Percentiles rank a stretch among this genome's conserved stretches.
Evolutionary conservation across 2,797 vertebrate species (phyloP).

Genomic region (Enteromius viviparus): DNA sequence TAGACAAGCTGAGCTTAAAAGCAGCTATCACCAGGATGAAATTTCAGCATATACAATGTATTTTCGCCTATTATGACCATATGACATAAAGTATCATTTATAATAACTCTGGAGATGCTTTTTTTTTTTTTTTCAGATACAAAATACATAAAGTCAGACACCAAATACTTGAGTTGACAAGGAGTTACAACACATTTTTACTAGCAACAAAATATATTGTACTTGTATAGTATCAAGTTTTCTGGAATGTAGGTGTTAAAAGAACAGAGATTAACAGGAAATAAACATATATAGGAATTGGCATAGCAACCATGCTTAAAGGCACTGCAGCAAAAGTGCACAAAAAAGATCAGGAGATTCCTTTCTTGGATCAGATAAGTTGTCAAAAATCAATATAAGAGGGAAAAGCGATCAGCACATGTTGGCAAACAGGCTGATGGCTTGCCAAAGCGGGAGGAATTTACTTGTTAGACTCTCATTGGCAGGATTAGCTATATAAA

Average conservation of each 20-base stretch:
- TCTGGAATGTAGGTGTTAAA: not conserved
- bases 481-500: constrained; percentile 20
- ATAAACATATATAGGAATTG: not conserved
- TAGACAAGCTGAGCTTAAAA: too few relatives aligned
- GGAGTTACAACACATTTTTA: too few relatives aligned
- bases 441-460: not conserved
- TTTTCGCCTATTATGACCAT: not conserved
- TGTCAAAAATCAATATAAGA: constrained; percentile 12
- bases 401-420: not conserved
- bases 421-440: constrained; percentile 13
- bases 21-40: too few relatives aligned
- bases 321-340: not conserved
- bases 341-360: not conserved
- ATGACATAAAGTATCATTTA: not conserved
- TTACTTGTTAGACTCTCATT: not conserved
- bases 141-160: not conserved
- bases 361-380: not conserved
- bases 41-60: too few relatives aligned
- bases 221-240: not conserved
- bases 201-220: not conserved
- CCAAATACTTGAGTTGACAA: not conserved
- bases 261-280: not conserved
- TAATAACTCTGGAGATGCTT: not conserved
- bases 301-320: not conserved
- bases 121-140: too few relatives aligned